phyloP scores from a whole-genome alignment of 2,888 invertebrate genomes.

The Yponomeuta evonymella region DNA sequence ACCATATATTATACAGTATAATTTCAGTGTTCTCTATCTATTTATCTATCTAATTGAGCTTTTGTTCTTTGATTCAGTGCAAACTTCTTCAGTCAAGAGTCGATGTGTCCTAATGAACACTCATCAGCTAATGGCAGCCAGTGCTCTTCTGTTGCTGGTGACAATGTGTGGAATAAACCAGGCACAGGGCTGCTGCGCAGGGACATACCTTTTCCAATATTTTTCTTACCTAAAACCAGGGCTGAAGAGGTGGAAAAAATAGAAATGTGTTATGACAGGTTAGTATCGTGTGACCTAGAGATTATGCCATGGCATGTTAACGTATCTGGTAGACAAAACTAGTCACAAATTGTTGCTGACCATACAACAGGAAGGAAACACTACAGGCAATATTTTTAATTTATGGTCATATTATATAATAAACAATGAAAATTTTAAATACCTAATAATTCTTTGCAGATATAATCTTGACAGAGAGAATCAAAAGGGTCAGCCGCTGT shows the following conservation, averaged over 20 bases:
- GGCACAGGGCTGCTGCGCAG: constrained; percentile 86
- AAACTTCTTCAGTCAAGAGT: constrained; percentile 77
- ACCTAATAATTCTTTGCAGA: constrained; percentile 37
- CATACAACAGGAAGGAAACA: too few species aligned
- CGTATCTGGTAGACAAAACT: too few species aligned
- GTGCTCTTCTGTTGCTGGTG: constrained; percentile 60
- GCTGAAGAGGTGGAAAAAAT: constrained; percentile 77
- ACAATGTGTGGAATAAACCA: constrained; percentile 88
- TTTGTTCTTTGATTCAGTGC: constrained; percentile 38
- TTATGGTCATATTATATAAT: too few species aligned
- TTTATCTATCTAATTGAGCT: background rate
- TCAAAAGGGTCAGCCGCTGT: constrained; percentile 83
- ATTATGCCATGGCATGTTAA: background rate
- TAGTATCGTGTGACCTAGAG: constrained; percentile 14
- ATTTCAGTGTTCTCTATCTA: background rate
- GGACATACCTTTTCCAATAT: constrained; percentile 93
- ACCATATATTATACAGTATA: too few species aligned
- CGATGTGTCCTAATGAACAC: constrained; percentile 88
- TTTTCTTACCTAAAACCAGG: constrained; percentile 77
- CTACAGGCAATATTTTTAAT: too few species aligned
- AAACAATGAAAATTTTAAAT: too few species aligned
- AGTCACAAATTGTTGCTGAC: too few species aligned
- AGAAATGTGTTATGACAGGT: constrained; percentile 76
- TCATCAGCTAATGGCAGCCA: constrained; percentile 66
- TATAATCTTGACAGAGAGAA: constrained; percentile 82